Evolutionary conservation across 2,113 vertebrate species (phyloP).

Genomic region (Entelurus aequoreus): DNA sequence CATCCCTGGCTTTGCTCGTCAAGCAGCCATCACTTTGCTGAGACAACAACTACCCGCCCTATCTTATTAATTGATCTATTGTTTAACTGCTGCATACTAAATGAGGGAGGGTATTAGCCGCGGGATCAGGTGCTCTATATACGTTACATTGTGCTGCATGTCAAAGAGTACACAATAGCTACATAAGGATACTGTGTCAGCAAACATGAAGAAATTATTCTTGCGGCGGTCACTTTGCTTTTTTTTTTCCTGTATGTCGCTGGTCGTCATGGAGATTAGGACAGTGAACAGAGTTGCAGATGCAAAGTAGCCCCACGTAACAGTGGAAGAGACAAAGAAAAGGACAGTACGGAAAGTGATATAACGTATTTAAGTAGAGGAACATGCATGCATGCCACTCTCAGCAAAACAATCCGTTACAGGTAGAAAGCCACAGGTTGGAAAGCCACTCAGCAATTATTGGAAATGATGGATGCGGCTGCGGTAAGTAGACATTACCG

Average conservation of each 20-base stretch:
- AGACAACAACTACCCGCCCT: background rate
- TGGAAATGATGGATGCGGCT: constrained; percentile 18
- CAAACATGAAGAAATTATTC: background rate
- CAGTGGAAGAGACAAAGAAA: no score
- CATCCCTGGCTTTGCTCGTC: background rate
- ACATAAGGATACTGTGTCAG: background rate
- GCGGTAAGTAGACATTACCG: constrained; percentile 21
- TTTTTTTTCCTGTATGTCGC: background rate
- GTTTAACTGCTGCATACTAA: background rate
- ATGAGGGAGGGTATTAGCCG: background rate
- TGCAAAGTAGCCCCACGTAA: background rate
- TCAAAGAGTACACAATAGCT: background rate
- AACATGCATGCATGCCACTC: background rate
- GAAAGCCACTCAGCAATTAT: constrained; percentile 4
- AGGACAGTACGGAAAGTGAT: no score
- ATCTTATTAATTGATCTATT: background rate
- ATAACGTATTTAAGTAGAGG: no score
- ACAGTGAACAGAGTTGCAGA: background rate
- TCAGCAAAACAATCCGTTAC: constrained; percentile 3
- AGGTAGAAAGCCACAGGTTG: background rate
- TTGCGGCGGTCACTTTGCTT: background rate
- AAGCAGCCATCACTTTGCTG: background rate
- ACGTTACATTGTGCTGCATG: background rate
- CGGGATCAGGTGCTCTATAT: background rate
- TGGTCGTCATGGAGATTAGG: background rate